Conservation (phyloP, 1,140 invertebrate genomes). For the Meloidogyne exigua region DNA sequence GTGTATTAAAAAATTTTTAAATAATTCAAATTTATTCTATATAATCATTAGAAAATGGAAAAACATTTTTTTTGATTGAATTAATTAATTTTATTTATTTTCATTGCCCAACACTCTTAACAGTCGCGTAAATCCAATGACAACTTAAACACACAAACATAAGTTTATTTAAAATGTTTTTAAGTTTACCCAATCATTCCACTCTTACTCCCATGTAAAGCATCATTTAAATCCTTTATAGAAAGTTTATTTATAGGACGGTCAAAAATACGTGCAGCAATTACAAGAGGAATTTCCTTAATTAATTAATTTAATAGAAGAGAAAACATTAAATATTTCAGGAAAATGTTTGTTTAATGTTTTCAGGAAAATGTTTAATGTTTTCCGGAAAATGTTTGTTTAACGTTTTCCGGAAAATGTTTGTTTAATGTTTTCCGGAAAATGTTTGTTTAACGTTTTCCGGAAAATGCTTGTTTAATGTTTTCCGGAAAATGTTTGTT, state of each 20-base stretch:
- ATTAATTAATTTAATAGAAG: neutral
- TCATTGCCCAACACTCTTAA: constrained; percentile 28
- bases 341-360: too few species aligned
- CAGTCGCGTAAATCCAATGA: constrained; percentile 43
- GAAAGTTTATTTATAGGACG: constrained; percentile 48
- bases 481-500: neutral
- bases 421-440: too few species aligned
- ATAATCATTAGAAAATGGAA: constrained; percentile 9
- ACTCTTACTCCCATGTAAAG: constrained; percentile 45
- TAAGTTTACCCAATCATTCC: constrained; percentile 43
- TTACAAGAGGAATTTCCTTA: constrained; percentile 48
- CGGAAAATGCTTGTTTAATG: too few species aligned
- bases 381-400: too few species aligned
- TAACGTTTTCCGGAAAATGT: too few species aligned
- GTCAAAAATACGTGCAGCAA: constrained; percentile 48
- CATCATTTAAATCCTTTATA: constrained; percentile 46
- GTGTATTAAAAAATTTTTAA: neutral
- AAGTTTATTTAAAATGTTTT: neutral
- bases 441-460: neutral
- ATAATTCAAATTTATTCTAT: neutral
- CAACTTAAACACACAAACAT: neutral
- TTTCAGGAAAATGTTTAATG: neutral
- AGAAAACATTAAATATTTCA: too few species aligned
- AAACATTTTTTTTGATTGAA: neutral
- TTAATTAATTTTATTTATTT: neutral